Base-by-base conservation (phyloP, 2,888 invertebrate species). In the Oscheius sp. region DNA sequence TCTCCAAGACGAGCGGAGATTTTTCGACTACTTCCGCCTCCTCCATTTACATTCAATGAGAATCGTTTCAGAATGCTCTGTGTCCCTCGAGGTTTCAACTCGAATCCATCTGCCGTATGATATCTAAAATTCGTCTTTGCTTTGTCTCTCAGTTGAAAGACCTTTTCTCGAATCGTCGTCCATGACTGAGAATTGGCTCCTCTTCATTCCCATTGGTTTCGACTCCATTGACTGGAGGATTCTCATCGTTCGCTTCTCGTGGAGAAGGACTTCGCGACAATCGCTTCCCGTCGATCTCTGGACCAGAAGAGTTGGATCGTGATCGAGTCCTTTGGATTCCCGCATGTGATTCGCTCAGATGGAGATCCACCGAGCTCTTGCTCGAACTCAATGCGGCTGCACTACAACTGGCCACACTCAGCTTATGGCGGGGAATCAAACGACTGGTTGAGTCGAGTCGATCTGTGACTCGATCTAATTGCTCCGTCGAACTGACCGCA, bases 51-150 rank as follows among this genome's bases (percentile, higher is more conserved):
- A 29, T 80, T 80, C 78, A 75, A 76, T 15, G 80, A 80, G 69
- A 80, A 80, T 65, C 80, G 50, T 68, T 80, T 80, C 34, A 76
- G 66, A 34, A 80, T 80, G 8, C 71, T 65, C 10, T 72, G 72
- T 53, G 76, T 70, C 6, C 70, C 72, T 58, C 78, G 77, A 1
- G 81, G 77, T 61, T 81, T 82, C 46, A 80, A 72, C 37, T 91
- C 91, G 76, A 91, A 90, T 71, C 90, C 90, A 74, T 91, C 91
- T 5, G 91, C 82, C 89, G 80, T 78, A 55, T 78, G 78, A 48
- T 76, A 78, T 48, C 77, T 68, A 50, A 42, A 57, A 48, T 17
- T 15, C 17, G 10, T 33, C 20, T 33, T 33, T 42, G 27, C 12
- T 17, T n/a, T n/a, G n/a, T 15, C 46, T 17, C n/a, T n/a, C n/a